phyloP scores from a whole-genome alignment of 2,888 invertebrate genomes.

The Ditylenchus weischeri region DNA sequence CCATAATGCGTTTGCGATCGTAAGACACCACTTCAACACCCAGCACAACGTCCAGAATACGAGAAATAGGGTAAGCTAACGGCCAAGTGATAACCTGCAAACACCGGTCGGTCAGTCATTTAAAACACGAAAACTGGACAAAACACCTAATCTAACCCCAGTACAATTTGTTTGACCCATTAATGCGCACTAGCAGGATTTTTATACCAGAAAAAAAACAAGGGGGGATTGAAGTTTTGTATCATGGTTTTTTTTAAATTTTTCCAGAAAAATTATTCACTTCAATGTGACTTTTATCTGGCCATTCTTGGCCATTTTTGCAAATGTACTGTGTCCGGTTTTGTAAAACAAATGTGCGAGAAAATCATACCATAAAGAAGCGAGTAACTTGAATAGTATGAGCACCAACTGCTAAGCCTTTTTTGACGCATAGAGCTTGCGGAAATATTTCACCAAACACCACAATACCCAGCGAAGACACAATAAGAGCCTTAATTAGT shows the following conservation, averaged over 20 bases:
- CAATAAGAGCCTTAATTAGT: slow-evolving; percentile 42
- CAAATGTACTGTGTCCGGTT: slow-evolving; percentile 25
- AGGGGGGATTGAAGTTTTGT: no score
- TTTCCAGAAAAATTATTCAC: no score
- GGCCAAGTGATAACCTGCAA: slow-evolving; percentile 28
- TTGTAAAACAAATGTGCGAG: no score
- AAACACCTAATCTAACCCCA: no score
- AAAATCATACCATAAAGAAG: slow-evolving; percentile 39
- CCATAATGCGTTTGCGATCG: slow-evolving; percentile 89
- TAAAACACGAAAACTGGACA: background rate
- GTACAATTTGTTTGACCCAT: no score
- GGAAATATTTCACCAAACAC: slow-evolving; percentile 68
- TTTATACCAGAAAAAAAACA: no score
- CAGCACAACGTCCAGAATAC: slow-evolving; percentile 49
- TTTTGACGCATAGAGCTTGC: slow-evolving; percentile 61
- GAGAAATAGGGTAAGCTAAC: slow-evolving; percentile 39
- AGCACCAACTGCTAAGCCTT: slow-evolving; percentile 54
- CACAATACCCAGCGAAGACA: slow-evolving; percentile 72
- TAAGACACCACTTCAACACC: slow-evolving; percentile 98
- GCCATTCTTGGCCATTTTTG: no score
- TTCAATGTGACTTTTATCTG: no score
- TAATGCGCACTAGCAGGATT: no score
- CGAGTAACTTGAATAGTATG: slow-evolving; percentile 81
- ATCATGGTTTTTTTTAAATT: no score
- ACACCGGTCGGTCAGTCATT: background rate